Conservation (phyloP, 1,140 invertebrate genomes). For the Rhynchophorus ferrugineus region DNA sequence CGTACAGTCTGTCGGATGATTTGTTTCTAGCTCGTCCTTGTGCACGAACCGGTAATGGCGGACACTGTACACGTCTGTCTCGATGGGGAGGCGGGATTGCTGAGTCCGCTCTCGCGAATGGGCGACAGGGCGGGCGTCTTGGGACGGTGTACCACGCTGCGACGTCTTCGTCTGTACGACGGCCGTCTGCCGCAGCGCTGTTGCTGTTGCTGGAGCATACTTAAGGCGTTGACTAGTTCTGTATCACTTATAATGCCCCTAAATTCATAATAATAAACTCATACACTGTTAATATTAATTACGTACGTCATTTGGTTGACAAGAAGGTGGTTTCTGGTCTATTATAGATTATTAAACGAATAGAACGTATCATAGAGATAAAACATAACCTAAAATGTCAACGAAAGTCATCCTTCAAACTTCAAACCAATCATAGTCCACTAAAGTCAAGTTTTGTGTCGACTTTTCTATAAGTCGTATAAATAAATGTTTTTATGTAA, state of each 20-base stretch:
- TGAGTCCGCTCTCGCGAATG: conserved; percentile 64
- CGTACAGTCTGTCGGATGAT: too few species aligned
- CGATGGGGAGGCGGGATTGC: conserved; percentile 61
- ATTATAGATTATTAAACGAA: too few species aligned
- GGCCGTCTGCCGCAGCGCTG: conserved; percentile 24
- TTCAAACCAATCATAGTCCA: too few species aligned
- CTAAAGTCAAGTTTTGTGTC: too few species aligned
- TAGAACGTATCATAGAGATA: too few species aligned
- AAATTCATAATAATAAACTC: neutral
- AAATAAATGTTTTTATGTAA: too few species aligned
- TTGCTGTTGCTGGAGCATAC: conserved; percentile 32
- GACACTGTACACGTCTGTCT: conserved; percentile 39
- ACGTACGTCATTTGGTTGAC: too few species aligned
- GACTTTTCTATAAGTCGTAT: too few species aligned
- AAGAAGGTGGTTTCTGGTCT: too few species aligned
- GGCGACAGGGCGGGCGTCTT: conserved; percentile 58
- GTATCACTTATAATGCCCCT: conserved; percentile 34
- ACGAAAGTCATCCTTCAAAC: too few species aligned
- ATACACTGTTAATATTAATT: neutral
- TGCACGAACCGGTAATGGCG: conserved; percentile 29
- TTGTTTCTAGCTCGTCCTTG: conserved; percentile 23
- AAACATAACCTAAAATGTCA: too few species aligned
- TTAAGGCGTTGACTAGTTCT: conserved; percentile 35
- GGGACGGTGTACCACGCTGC: conserved; percentile 38
- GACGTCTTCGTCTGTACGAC: conserved; percentile 32